phyloP scores from a whole-genome alignment of 1,140 invertebrate genomes.

The Sarcophaga bullata region DNA sequence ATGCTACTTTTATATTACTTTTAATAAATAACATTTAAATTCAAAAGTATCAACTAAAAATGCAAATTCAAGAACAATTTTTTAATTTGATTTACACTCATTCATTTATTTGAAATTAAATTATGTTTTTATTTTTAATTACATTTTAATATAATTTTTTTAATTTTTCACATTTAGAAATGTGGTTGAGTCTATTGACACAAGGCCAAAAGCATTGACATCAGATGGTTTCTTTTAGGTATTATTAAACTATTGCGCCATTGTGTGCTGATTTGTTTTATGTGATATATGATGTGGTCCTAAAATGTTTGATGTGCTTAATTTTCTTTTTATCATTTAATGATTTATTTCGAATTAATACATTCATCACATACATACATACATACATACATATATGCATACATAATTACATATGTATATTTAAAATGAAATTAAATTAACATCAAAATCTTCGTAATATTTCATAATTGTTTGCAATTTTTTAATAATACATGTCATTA shows the following conservation, averaged over 20 bases:
- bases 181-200: constrained; percentile 55
- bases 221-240: constrained; percentile 66
- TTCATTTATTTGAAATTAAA: not conserved
- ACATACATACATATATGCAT: too few relatives aligned
- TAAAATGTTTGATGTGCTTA: constrained; percentile 5
- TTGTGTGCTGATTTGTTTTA: constrained; percentile 27
- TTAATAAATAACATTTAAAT: too few relatives aligned
- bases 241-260: constrained; percentile 42
- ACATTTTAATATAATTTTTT: constrained; percentile 23
- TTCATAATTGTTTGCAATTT: too few relatives aligned
- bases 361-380: too few relatives aligned
- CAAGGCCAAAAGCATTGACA: constrained; percentile 64
- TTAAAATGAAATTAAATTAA: too few relatives aligned
- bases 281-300: constrained; percentile 32
- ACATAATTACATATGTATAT: too few relatives aligned
- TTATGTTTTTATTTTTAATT: constrained; percentile 35
- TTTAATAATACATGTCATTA: too few relatives aligned
- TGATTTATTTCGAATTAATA: too few relatives aligned
- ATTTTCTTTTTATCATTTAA: not conserved
- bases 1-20: not conserved
- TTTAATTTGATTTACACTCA: not conserved
- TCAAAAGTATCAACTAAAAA: too few relatives aligned
- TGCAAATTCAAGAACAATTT: not conserved
- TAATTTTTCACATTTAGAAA: constrained; percentile 59
- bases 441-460: too few relatives aligned